These are phyloP conservation scores for Remorina albescens DNA, from an alignment of 2,797 vertebrate species.

Conservation along the genomic window DNA sequence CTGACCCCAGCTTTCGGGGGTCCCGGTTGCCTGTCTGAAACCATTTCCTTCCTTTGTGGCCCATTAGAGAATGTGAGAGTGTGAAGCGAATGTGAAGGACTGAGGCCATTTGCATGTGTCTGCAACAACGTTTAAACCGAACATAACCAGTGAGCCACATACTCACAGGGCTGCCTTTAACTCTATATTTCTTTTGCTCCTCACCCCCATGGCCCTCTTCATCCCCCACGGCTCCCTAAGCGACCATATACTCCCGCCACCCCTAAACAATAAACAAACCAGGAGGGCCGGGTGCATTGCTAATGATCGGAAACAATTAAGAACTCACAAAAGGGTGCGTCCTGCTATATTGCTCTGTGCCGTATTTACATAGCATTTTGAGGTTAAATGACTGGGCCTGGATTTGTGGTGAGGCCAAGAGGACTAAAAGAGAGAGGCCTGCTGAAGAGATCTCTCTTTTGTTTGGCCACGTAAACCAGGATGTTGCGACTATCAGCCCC, in stretches of 20 bases:
- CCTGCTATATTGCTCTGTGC: conserved; percentile 51
- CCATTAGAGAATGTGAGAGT: conserved; percentile 42
- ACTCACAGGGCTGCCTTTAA: conserved; percentile 22
- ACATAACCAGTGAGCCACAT: conserved; percentile 41
- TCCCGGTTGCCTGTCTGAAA: conserved; percentile 74
- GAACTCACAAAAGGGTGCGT: conserved; percentile 60
- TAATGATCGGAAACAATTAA: conserved; percentile 83
- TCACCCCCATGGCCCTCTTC: conserved; percentile 39
- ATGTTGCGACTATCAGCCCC: conserved; percentile 17
- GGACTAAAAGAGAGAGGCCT: conserved; percentile 23
- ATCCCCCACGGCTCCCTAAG: conserved; percentile 53
- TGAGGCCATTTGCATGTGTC: conserved; percentile 63
- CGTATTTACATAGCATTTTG: conserved; percentile 62
- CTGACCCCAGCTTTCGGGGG: conserved; percentile 76
- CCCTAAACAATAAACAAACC: conserved; percentile 71
- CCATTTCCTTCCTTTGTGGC: conserved; percentile 76
- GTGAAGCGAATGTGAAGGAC: conserved; percentile 65
- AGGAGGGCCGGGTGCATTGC: conserved; percentile 62
- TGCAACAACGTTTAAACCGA: conserved; percentile 52
- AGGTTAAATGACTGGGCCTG: conserved; percentile 68
- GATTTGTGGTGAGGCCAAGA: conserved; percentile 44
- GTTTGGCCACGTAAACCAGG: conserved; percentile 46
- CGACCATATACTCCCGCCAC: conserved; percentile 29
- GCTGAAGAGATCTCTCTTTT: conserved; percentile 54
- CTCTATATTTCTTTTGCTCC: conserved; percentile 29